phyloP scores from a whole-genome alignment of 2,797 vertebrate species.

The Gymnothorax javanicus region DNA sequence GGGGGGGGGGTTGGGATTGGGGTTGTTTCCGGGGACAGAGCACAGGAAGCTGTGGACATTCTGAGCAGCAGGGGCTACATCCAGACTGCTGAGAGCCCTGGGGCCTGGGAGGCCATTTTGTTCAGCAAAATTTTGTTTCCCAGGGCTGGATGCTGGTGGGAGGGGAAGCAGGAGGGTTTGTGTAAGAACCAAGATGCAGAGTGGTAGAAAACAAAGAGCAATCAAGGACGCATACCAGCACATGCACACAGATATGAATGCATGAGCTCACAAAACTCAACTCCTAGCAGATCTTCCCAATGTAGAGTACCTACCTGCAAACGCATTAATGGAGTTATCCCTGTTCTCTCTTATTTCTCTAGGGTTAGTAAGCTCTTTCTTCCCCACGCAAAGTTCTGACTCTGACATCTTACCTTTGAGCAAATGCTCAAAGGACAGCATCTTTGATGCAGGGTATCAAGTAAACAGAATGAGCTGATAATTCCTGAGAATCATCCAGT shows the following conservation, averaged over 20 bases:
- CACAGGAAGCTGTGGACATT: background rate
- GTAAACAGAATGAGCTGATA: background rate
- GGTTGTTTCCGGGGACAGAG: background rate
- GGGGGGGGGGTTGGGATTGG: background rate
- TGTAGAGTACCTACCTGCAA: background rate
- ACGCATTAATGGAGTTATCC: background rate
- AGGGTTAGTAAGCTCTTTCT: background rate
- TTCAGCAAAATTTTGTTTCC: background rate
- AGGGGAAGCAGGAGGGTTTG: slow-evolving; percentile 3
- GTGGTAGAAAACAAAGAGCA: slow-evolving; percentile 10
- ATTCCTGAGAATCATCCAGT: background rate
- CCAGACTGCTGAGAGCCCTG: background rate
- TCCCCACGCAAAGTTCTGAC: background rate
- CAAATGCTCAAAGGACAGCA: too few species aligned
- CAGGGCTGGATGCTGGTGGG: background rate
- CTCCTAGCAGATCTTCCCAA: background rate
- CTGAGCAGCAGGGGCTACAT: background rate
- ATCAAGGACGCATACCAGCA: slow-evolving; percentile 15
- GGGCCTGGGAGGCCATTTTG: background rate
- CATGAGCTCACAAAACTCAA: background rate
- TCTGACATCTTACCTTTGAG: background rate
- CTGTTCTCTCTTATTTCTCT: background rate
- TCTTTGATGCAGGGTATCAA: background rate
- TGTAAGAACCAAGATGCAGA: slow-evolving; percentile 26
- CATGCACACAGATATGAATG: background rate